Conservation (phyloP, 2,113 vertebrate genomes). For the Charadrius vociferus region DNA sequence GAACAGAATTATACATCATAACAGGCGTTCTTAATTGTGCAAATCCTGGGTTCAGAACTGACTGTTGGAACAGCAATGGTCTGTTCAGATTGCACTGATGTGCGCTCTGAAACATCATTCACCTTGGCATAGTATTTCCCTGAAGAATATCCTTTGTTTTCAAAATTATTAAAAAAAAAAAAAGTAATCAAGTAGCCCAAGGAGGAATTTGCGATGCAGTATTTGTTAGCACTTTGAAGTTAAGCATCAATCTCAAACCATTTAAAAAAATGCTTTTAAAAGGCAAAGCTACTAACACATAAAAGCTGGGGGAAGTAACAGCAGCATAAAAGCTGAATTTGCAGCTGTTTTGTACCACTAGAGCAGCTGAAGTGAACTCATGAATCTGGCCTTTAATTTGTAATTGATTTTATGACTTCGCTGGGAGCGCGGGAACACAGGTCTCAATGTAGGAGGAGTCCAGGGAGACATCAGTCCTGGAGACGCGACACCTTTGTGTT, state of each 20-base stretch:
- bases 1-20: background rate
- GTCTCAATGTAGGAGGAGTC: background rate
- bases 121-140: background rate
- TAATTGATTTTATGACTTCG: slow-evolving; percentile 2
- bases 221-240: slow-evolving; percentile 51
- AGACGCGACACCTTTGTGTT: background rate
- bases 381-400: slow-evolving; percentile 48
- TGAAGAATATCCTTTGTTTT: slow-evolving; percentile 25
- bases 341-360: slow-evolving; percentile 25
- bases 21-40: background rate
- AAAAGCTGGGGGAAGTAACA: slow-evolving; percentile 31
- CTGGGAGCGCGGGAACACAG: background rate
- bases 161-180: background rate
- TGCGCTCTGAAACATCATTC: background rate
- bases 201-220: slow-evolving; percentile 27
- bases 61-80: background rate
- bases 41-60: background rate
- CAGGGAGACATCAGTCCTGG: background rate
- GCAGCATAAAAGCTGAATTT: slow-evolving; percentile 26
- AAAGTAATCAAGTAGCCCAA: background rate
- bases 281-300: slow-evolving; percentile 23
- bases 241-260: slow-evolving; percentile 45
- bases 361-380: slow-evolving; percentile 13
- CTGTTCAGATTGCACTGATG: background rate
- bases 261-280: slow-evolving; percentile 52